A percentile compares a stretch with the other conserved stretches of the same genome.
Conservation (phyloP, 2,113 vertebrate genomes). For the Pterocles orientalis region DNA sequence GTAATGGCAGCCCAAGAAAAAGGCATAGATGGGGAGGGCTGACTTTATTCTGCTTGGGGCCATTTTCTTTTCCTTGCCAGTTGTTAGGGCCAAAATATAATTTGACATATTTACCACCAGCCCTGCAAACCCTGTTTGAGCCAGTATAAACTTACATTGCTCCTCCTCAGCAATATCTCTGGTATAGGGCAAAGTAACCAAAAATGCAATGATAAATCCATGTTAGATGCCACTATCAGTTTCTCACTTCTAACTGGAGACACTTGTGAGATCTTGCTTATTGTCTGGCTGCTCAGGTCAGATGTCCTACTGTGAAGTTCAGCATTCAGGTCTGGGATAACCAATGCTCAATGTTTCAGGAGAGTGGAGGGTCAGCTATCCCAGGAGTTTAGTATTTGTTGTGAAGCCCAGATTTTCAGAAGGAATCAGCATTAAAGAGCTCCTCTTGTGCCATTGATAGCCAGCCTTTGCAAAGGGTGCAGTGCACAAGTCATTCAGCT, state of each 20-base stretch:
- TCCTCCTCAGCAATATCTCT: neutral
- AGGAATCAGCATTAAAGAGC: neutral
- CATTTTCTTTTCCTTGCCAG: neutral
- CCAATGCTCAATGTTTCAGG: neutral
- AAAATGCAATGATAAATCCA: neutral
- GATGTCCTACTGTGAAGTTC: slow-evolving; percentile 9
- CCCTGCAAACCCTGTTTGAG: neutral
- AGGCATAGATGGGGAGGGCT: rapidly evolving
- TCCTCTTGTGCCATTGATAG: neutral
- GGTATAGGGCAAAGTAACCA: neutral
- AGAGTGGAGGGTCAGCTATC: neutral
- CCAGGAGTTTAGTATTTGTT: neutral
- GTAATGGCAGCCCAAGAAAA: neutral
- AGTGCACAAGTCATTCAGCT: neutral
- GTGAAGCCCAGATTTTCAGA: slow-evolving; percentile 1
- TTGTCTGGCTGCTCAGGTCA: neutral
- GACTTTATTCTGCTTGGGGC: neutral
- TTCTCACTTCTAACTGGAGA: neutral
- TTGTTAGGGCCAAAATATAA: neutral
- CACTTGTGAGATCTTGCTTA: neutral
- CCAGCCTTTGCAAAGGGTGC: neutral
- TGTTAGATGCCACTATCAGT: neutral
- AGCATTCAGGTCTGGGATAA: neutral
- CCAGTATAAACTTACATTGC: neutral
- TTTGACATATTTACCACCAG: neutral